A percentile compares a stretch with the other conserved stretches of the same genome.
These are phyloP conservation scores for Coelinius sp. DNA, from an alignment of 2,888 invertebrate species.

Conservation along the genomic window DNA sequence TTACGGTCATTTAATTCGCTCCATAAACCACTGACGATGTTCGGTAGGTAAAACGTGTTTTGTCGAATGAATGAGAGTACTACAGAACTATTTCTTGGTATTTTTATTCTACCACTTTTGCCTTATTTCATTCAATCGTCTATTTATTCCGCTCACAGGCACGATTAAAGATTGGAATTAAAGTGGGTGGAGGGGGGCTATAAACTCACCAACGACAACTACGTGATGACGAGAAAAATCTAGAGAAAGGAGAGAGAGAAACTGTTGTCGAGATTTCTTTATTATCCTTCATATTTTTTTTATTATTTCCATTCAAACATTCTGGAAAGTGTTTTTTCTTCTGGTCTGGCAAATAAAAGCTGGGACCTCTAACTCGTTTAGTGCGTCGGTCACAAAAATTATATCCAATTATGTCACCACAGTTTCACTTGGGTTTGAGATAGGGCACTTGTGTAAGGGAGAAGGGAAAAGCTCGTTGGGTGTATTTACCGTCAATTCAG, in stretches of 20 bases:
- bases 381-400: slow-evolving; percentile 59
- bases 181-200: slow-evolving; percentile 27
- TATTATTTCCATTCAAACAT: background rate
- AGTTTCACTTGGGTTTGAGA: slow-evolving; percentile 15
- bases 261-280: background rate
- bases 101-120: slow-evolving; percentile 30
- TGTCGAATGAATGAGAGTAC: slow-evolving; percentile 22
- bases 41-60: slow-evolving; percentile 17
- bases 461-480: slow-evolving; percentile 50
- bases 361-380: slow-evolving; percentile 59
- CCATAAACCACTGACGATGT: slow-evolving; percentile 54
- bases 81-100: background rate
- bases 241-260: slow-evolving; percentile 5
- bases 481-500: slow-evolving; percentile 47
- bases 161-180: slow-evolving; percentile 22
- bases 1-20: slow-evolving; percentile 62
- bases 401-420: slow-evolving; percentile 60
- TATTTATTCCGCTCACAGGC: slow-evolving; percentile 27
- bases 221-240: slow-evolving; percentile 45
- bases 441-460: slow-evolving; percentile 25
- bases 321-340: slow-evolving; percentile 27
- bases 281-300: background rate
- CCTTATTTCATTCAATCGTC: slow-evolving; percentile 14
- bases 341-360: slow-evolving; percentile 57
- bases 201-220: slow-evolving; percentile 27